Percentiles rank a stretch among this genome's conserved stretches.
Conservation (phyloP, 2,888 invertebrate genomes). For the Limnephilus lunatus region DNA sequence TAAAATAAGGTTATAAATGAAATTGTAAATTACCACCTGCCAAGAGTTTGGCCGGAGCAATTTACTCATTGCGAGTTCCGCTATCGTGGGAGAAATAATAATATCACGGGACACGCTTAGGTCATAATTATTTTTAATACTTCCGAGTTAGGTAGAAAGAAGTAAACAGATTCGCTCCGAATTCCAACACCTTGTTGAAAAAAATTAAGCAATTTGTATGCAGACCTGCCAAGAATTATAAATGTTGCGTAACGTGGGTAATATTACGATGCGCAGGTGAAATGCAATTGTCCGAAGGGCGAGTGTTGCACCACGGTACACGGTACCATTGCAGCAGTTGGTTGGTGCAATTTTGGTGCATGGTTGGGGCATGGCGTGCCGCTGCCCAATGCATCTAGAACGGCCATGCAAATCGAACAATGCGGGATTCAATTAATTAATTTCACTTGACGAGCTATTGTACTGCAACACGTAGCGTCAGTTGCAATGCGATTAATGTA, state of each 20-base stretch:
- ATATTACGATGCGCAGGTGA: neutral
- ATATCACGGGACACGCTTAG: slow-evolving; percentile 7
- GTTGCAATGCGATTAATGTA: neutral
- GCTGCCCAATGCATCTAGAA: slow-evolving; percentile 26
- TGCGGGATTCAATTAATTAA: slow-evolving; percentile 39
- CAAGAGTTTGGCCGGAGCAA: slow-evolving; percentile 12
- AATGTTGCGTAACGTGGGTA: neutral
- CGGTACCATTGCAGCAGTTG: neutral
- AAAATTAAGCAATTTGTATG: neutral
- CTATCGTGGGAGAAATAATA: slow-evolving; percentile 29
- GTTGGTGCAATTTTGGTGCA: neutral
- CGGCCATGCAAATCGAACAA: slow-evolving; percentile 56
- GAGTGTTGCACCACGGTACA: neutral
- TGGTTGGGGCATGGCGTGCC: slow-evolving; percentile 11
- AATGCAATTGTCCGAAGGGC: neutral
- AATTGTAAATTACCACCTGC: slow-evolving; percentile 38
- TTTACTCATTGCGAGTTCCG: slow-evolving; percentile 17
- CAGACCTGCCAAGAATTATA: neutral
- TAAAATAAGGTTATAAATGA: slow-evolving; percentile 38
- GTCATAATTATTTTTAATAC: neutral
- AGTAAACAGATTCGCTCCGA: neutral
- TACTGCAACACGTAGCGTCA: neutral
- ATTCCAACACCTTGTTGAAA: neutral
- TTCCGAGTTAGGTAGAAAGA: neutral
- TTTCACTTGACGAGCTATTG: slow-evolving; percentile 4